Percentiles rank a stretch among this genome's conserved stretches.
Conservation (phyloP, 2,888 invertebrate genomes). For the Scaptomyza cyrtandrae region DNA sequence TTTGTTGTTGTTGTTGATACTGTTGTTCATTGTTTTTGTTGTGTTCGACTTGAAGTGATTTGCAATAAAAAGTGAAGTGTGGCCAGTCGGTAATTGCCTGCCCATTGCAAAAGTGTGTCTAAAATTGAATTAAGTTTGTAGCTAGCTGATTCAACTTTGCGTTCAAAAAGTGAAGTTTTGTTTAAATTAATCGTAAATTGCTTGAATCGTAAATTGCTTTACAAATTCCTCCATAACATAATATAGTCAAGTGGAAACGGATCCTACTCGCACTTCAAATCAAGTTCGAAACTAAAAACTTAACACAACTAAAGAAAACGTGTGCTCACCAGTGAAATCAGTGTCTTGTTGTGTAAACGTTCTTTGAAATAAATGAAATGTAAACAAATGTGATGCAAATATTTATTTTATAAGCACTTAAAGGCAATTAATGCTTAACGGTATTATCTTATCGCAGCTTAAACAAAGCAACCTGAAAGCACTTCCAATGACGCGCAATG, state of each 20-base stretch:
- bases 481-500: slow-evolving; percentile 43
- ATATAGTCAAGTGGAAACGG: too few species aligned
- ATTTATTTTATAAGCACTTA: not conserved
- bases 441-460: slow-evolving; percentile 54
- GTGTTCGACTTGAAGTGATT: slow-evolving; percentile 24
- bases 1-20: slow-evolving; percentile 6
- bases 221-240: not conserved
- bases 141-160: slow-evolving; percentile 10
- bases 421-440: slow-evolving; percentile 9
- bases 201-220: not conserved
- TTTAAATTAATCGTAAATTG: not conserved
- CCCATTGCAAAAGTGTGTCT: slow-evolving; percentile 73
- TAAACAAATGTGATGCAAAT: slow-evolving; percentile 19
- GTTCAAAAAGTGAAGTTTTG: slow-evolving; percentile 12
- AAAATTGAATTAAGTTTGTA: slow-evolving; percentile 34
- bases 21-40: slow-evolving; percentile 18
- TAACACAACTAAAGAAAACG: too few species aligned
- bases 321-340: not conserved
- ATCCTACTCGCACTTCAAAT: too few species aligned
- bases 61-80: slow-evolving; percentile 72
- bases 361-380: not conserved
- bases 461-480: slow-evolving; percentile 25
- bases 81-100: slow-evolving; percentile 31
- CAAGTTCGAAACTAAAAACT: too few species aligned
- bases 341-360: slow-evolving; percentile 3